These are phyloP conservation scores for Cyphomyrmex costatus DNA, from an alignment of 1,140 invertebrate species.

Conservation along the genomic window DNA sequence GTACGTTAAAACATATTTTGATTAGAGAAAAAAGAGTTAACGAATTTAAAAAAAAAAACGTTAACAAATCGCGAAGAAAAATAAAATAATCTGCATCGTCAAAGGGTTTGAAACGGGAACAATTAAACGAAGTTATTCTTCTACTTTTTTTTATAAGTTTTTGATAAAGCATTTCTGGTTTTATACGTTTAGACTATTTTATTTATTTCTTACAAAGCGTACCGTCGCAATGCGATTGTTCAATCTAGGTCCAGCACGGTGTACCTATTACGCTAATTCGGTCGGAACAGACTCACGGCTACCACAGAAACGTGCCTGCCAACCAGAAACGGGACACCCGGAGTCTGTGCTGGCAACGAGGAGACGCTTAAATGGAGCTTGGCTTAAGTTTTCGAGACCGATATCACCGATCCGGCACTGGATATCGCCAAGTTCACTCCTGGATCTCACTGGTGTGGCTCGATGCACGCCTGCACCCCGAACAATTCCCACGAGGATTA, in stretches of 20 bases:
- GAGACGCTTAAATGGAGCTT: conserved; percentile 75
- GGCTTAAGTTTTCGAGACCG: conserved; percentile 70
- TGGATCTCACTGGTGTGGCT: conserved; percentile 33
- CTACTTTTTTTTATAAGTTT: background rate
- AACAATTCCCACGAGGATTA: conserved; percentile 72
- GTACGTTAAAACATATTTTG: background rate
- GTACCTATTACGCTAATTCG: conserved; percentile 61
- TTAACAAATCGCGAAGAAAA: background rate
- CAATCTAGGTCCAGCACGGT: background rate
- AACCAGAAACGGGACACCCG: conserved; percentile 53
- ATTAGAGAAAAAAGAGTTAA: background rate
- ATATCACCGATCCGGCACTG: conserved; percentile 66
- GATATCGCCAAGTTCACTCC: conserved; percentile 68
- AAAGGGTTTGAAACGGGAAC: background rate
- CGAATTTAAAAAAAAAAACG: background rate
- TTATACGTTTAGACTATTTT: background rate
- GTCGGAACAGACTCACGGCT: conserved; percentile 38
- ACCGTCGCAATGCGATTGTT: background rate
- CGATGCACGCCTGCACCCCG: conserved; percentile 53
- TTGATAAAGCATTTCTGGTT: background rate
- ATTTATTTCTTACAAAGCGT: background rate
- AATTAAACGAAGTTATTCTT: conserved; percentile 6
- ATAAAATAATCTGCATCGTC: background rate
- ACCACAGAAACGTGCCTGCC: conserved; percentile 65
- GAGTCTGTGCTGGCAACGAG: conserved; percentile 56